These are phyloP conservation scores for Galleria mellonella DNA, from an alignment of 1,140 invertebrate species.

Conservation along the genomic window DNA sequence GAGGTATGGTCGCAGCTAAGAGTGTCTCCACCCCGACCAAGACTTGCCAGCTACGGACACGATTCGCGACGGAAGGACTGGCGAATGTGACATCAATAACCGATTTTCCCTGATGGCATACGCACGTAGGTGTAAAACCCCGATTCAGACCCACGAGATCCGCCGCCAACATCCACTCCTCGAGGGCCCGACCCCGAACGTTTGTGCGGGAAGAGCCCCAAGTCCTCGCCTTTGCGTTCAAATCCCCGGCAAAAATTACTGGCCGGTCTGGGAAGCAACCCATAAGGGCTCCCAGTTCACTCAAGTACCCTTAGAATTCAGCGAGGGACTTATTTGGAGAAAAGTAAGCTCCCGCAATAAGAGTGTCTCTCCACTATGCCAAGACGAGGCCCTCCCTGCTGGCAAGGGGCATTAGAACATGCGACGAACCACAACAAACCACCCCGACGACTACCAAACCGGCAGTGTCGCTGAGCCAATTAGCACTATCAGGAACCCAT, in stretches of 20 bases:
- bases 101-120: slow-evolving; percentile 15
- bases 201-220: slow-evolving; percentile 12
- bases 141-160: slow-evolving; percentile 12
- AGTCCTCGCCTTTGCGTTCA: slow-evolving; percentile 13
- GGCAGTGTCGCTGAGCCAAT: slow-evolving; percentile 7
- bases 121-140: slow-evolving; percentile 13
- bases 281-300: background rate
- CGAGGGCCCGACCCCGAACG: slow-evolving; percentile 6
- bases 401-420: background rate
- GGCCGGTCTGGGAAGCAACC: background rate
- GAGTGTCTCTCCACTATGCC: background rate
- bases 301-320: slow-evolving; percentile 10
- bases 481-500: background rate
- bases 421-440: background rate
- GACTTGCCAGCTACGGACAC: slow-evolving; percentile 12
- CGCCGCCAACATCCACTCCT: slow-evolving; percentile 6
- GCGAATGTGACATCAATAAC: slow-evolving; percentile 21
- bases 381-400: slow-evolving; percentile 3
- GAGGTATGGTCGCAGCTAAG: too few species aligned
- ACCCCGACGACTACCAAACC: slow-evolving; percentile 5
- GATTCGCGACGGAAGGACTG: slow-evolving; percentile 2
- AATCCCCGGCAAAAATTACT: slow-evolving; percentile 7
- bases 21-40: slow-evolving; percentile 14
- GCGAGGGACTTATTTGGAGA: slow-evolving; percentile 13
- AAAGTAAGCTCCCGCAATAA: slow-evolving; percentile 13